These are phyloP conservation scores for Philaethria dido DNA, from an alignment of 2,888 invertebrate species.

Conservation along the genomic window DNA sequence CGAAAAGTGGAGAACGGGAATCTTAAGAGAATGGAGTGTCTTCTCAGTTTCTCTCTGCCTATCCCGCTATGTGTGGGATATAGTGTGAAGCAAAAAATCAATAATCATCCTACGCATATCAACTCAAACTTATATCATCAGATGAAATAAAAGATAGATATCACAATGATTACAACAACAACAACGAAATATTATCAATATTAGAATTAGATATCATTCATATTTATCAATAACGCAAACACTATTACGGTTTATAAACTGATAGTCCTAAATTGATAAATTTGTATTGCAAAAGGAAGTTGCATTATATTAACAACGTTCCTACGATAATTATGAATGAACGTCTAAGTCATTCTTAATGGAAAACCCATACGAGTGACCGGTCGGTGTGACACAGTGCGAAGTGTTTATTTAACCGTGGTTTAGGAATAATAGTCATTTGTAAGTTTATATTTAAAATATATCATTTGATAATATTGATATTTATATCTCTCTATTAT, in stretches of 20 bases:
- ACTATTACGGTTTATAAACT: not conserved
- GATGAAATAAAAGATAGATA: not conserved
- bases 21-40: no score
- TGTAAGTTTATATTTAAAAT: not conserved
- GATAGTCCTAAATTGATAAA: slow-evolving; percentile 19
- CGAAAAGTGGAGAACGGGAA: no score
- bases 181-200: not conserved
- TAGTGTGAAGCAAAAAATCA: no score
- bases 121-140: not conserved
- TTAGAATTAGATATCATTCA: not conserved
- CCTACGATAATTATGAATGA: slow-evolving; percentile 16
- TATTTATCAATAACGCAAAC: not conserved
- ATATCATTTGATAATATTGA: not conserved
- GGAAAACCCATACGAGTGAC: slow-evolving; percentile 3
- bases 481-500: no score
- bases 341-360: slow-evolving; percentile 17
- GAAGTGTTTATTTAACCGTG: slow-evolving; percentile 3
- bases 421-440: not conserved
- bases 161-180: not conserved
- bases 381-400: slow-evolving; percentile 14
- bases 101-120: not conserved
- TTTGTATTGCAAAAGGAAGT: slow-evolving; percentile 49
- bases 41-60: no score
- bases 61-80: no score
- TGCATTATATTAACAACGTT: slow-evolving; percentile 51